phyloP scores from a whole-genome alignment of 2,797 vertebrate species.

The Mycteria americana region DNA sequence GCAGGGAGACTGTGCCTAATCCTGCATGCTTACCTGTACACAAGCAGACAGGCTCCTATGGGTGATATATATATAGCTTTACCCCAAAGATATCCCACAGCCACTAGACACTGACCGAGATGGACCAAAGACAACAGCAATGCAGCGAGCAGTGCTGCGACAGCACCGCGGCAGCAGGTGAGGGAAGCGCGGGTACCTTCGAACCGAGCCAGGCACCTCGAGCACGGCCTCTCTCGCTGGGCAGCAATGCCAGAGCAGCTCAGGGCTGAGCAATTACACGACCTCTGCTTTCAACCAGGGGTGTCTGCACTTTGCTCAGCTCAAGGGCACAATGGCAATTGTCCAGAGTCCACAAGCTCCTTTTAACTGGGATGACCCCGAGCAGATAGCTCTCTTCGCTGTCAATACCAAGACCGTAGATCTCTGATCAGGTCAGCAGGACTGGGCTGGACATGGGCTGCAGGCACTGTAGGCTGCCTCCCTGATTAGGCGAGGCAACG shows the following conservation, averaged over 20 bases:
- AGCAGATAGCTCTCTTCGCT: background rate
- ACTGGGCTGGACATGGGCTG: rapidly evolving
- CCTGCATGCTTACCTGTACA: rapidly evolving
- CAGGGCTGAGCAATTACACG: background rate
- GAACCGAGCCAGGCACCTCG: rapidly evolving
- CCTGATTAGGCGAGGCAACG: rapidly evolving
- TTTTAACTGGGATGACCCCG: background rate
- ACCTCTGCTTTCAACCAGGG: background rate
- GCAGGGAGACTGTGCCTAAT: background rate
- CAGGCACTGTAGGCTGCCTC: background rate
- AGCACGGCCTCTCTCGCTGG: rapidly evolving
- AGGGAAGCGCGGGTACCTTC: rapidly evolving
- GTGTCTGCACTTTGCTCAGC: background rate
- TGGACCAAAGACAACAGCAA: background rate
- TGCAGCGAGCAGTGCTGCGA: background rate
- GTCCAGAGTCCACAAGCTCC: background rate
- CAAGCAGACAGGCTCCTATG: background rate
- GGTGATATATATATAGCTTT: background rate
- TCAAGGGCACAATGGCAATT: background rate
- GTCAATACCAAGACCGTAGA: rapidly evolving
- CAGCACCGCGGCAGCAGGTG: background rate
- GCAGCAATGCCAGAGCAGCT: background rate
- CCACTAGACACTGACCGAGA: too few relatives aligned
- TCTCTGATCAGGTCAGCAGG: background rate
- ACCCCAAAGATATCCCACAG: background rate